Evolutionary conservation across 2,888 invertebrate genomes (phyloP).

Genomic region (Lasioglossum morio): DNA sequence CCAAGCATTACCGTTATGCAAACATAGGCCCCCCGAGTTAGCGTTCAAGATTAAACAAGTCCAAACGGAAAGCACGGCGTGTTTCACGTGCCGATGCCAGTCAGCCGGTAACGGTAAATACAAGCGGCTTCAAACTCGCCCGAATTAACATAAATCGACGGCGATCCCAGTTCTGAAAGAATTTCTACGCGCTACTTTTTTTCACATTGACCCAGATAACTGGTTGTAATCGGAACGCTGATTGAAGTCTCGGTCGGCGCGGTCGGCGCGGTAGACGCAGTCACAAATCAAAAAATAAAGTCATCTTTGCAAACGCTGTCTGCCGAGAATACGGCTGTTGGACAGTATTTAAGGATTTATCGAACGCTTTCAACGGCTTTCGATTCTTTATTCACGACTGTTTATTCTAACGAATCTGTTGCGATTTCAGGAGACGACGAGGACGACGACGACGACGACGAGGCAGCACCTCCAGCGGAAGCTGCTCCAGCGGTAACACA

Average conservation of each 20-base stretch:
- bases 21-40: constrained; percentile 47
- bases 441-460: constrained; percentile 88
- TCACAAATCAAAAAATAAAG: no score
- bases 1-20: constrained; percentile 61
- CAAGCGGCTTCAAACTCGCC: constrained; percentile 73
- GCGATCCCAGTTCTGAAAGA: constrained; percentile 70
- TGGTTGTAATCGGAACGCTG: no score
- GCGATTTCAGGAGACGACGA: constrained; percentile 83
- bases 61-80: constrained; percentile 54
- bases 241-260: no score
- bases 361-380: no score
- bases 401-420: neutral
- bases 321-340: no score
- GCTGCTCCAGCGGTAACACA: constrained; percentile 82
- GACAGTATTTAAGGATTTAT: no score
- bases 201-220: constrained; percentile 76
- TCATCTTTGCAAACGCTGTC: no score
- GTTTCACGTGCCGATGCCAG: constrained; percentile 76
- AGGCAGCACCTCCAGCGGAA: constrained; percentile 80
- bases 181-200: constrained; percentile 76
- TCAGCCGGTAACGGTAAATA: constrained; percentile 76
- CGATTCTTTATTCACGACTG: neutral
- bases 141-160: constrained; percentile 85
- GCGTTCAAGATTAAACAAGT: constrained; percentile 44
- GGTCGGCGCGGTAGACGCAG: no score